Percentiles rank a stretch among this genome's conserved stretches.
These are phyloP conservation scores for Teleogryllus oceanicus DNA, from an alignment of 2,888 invertebrate genomes.

Conservation along the genomic window DNA sequence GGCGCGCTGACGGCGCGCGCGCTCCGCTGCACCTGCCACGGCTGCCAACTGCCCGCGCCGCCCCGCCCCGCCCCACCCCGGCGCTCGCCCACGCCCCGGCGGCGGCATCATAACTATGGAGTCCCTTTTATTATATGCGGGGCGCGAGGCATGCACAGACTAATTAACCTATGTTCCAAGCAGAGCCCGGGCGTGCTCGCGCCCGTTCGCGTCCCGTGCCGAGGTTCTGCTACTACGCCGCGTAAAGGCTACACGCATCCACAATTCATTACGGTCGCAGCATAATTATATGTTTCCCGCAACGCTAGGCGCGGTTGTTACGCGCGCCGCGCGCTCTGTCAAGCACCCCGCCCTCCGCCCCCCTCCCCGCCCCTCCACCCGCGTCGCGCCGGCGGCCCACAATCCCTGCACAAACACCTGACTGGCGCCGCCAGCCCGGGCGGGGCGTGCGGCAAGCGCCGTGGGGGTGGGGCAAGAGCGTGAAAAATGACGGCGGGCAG, in stretches of 20 bases:
- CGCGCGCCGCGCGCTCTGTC: background rate
- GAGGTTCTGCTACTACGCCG: background rate
- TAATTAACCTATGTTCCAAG: slow-evolving; percentile 18
- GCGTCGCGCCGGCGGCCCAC: background rate
- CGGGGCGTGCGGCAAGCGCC: background rate
- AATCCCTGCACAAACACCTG: background rate
- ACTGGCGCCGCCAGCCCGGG: background rate
- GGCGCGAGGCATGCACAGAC: background rate
- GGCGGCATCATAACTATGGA: background rate
- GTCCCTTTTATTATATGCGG: background rate
- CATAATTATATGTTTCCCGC: slow-evolving; percentile 18
- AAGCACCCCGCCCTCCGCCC: background rate
- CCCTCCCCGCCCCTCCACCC: background rate
- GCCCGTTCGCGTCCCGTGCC: too few relatives aligned
- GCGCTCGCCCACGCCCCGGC: background rate
- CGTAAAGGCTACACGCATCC: background rate
- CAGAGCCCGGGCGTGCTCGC: background rate
- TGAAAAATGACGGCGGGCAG: background rate
- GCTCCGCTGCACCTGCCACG: slow-evolving; percentile 7
- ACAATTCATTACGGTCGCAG: slow-evolving; percentile 18
- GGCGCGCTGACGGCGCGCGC: background rate
- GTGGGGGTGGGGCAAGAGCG: background rate
- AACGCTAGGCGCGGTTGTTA: background rate
- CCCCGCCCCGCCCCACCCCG: background rate
- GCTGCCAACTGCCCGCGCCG: background rate